These are phyloP conservation scores for Ochropacha duplaris DNA, from an alignment of 2,888 invertebrate species.

Conservation along the genomic window DNA sequence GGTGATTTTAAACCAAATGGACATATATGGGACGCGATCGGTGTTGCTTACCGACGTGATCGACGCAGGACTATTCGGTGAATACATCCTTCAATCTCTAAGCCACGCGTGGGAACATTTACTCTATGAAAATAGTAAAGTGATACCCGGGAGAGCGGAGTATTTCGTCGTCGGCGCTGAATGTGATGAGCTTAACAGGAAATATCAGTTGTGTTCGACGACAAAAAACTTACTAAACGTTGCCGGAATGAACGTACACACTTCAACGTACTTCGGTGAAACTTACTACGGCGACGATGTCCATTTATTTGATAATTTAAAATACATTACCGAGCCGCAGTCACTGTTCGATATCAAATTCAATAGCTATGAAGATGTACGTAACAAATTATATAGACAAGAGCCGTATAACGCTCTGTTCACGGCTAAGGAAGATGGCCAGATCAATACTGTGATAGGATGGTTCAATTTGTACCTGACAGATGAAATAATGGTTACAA, in stretches of 20 bases:
- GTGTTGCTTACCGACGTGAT: background rate
- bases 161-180: conserved; percentile 2
- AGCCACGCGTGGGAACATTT: conserved; percentile 82
- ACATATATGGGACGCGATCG: background rate
- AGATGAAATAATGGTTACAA: conserved; percentile 79
- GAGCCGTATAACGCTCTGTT: background rate
- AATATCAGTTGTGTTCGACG: background rate
- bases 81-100: conserved; percentile 78
- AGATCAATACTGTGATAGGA: conserved; percentile 64
- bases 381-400: background rate
- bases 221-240: conserved; percentile 3
- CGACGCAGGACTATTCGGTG: background rate
- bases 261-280: background rate
- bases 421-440: conserved; percentile 9
- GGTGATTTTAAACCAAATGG: background rate
- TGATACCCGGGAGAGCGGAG: conserved; percentile 80
- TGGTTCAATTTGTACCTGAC: conserved; percentile 87
- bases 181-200: background rate
- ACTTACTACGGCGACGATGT: conserved; percentile 19
- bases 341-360: conserved; percentile 24
- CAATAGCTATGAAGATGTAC: conserved; percentile 15
- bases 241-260: background rate
- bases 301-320: conserved; percentile 15
- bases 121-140: conserved; percentile 49
- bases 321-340: conserved; percentile 22